These are phyloP conservation scores for Excalfactoria chinensis DNA, from an alignment of 2,113 vertebrate genomes.

Conservation along the genomic window DNA sequence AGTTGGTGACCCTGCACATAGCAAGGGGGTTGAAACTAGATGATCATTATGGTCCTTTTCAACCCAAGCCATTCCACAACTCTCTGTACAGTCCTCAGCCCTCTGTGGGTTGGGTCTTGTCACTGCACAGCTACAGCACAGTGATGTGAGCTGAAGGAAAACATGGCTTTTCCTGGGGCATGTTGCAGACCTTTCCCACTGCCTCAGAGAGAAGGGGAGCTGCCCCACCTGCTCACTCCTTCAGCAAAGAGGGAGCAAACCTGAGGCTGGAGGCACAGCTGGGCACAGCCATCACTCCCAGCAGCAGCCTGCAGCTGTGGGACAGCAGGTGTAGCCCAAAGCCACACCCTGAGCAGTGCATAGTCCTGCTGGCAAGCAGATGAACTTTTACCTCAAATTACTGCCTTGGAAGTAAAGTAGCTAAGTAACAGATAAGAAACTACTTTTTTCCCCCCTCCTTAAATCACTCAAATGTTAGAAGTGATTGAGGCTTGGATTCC, in stretches of 20 bases:
- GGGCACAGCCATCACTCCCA: not conserved
- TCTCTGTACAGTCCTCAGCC: not conserved
- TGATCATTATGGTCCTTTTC: too few species aligned
- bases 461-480: not conserved
- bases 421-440: not conserved
- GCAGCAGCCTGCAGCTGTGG: not conserved
- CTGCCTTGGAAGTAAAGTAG: not conserved
- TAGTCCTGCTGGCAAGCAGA: not conserved
- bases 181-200: not conserved
- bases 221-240: not conserved
- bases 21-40: too few species aligned
- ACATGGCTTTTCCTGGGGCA: not conserved
- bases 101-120: not conserved
- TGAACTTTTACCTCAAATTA: constrained; percentile 39
- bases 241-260: not conserved
- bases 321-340: not conserved
- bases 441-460: not conserved
- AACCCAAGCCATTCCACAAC: too few species aligned
- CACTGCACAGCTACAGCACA: accelerated
- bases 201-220: not conserved
- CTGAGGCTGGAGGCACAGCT: not conserved
- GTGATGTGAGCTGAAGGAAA: not conserved
- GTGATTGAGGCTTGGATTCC: not conserved
- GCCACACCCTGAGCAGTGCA: accelerated
- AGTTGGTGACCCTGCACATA: too few species aligned